Evolutionary conservation across 2,797 vertebrate species (phyloP), one percentile per base, ranked within the genome.

Genomic region (Myiotriccus ornatus): DNA sequence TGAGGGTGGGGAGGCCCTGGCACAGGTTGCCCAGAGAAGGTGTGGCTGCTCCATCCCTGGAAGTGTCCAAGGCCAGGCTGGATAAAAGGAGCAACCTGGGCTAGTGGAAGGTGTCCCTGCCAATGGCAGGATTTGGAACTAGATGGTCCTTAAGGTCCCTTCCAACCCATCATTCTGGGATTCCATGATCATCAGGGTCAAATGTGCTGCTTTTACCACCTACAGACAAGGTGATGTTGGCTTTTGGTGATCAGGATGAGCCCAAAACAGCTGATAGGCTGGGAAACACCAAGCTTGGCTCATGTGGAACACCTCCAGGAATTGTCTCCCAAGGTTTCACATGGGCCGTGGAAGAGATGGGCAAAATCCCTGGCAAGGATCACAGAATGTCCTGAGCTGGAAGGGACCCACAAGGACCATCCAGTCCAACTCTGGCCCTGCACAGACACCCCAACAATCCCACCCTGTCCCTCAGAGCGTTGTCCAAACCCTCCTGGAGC

Each of bases 81-180:
- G 75, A 18, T 0, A 39, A 39, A 39, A 39, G 0, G 68, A 73
- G 60, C 46, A 30, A 0, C 28, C 68, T 67, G 76, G 60, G 60
- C 8, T 0, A 4, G 47, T 34, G 62, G 47, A 0, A 75, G 41
- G 34, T 27, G 21, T 53, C 67, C 32, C 75, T 64, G 65, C 22
- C 41, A 43, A 14, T 9, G 56, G 41, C n/a, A 34, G 28, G 16
- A 37, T 16, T 13, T 65, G 59, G 68, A 0, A 34, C 0, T 0
- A 7, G 47, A 6, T 35, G 47, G 1, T 22, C 14, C 47, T 35
- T 35, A 32, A 8, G 7, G 41, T 20, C 27, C 32, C 7, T 23
- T 20, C 25, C 47, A 60, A 47, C 5, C 8, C 34, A 14, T 6
- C 30, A 41, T 3, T 32, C 39, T 30, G n/a, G 8, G n/a, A 65